Evolutionary conservation across 2,888 invertebrate genomes (phyloP), one percentile per base, ranked within the genome.

Genomic region (Drosophila subsilvestris): DNA sequence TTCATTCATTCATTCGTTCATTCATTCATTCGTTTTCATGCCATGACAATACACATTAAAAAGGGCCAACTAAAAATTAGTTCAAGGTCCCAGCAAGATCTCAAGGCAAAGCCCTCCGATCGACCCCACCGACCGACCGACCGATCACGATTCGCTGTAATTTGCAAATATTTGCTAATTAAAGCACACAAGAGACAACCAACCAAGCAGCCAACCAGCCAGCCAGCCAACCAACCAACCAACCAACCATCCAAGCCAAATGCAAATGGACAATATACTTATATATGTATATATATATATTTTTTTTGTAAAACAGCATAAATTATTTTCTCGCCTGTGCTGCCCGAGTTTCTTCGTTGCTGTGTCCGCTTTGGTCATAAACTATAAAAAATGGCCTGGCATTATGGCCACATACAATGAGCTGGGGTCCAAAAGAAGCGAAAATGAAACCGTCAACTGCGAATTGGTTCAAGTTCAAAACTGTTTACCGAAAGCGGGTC

Each of bases 121-220:
- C 25, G 5, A 25, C 25, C 25, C 25, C 20, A 20, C 20, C 20
- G 20, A 25, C 25, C 25, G 25, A 25, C 25, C 54, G 12, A 12
- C 55, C 42, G 55, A 71, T 54, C 71, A 54, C 50, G 47, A 49
- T 42, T 55, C 42, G 60, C 49, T 69, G 70, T 63, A 66, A 78
- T 81, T 88, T 79, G 87, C 85, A 86, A 88, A 86, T 85, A 87
- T 88, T 81, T 81, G 89, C 73, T 86, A 85, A 85, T 85, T 88
- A 88, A 70, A 75, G 50, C 49, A 47, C 63, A 60, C 58, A 60
- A 57, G 29, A 65, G 59, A 66, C 60, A 66, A 67, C 48, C 48
- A 57, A 42, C 50, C 50, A 22, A 22, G 22, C 22, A 32, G 5
- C 32, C 32, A 32, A 47, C 29, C 29, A 29, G 10, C 3, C 29